Evolutionary conservation across 2,888 invertebrate species (phyloP).

Genomic region (Chrysomela aeneicollis): DNA sequence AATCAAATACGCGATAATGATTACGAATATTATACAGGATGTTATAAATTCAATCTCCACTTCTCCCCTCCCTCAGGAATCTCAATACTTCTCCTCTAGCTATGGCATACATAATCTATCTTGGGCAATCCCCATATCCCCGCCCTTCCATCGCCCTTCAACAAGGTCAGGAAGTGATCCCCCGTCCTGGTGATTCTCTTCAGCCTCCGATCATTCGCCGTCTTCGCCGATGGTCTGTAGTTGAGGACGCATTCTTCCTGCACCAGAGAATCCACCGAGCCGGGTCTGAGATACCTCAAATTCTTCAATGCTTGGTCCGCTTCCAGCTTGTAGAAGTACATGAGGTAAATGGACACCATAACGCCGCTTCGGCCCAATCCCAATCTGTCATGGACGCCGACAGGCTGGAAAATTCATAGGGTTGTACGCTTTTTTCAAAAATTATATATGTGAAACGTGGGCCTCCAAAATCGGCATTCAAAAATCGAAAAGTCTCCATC

Average conservation of each 20-base stretch:
- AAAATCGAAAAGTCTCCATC: too few species aligned
- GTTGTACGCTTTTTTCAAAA: too few species aligned
- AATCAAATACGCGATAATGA: too few species aligned
- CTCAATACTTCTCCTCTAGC: neutral
- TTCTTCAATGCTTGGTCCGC: slow-evolving; percentile 71
- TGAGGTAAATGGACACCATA: slow-evolving; percentile 76
- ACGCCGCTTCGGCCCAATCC: slow-evolving; percentile 77
- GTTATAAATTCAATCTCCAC: too few species aligned
- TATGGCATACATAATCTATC: slow-evolving; percentile 12
- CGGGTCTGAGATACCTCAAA: slow-evolving; percentile 67
- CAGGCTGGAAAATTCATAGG: slow-evolving; percentile 25
- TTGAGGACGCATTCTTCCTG: slow-evolving; percentile 60
- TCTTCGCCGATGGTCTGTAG: slow-evolving; percentile 33
- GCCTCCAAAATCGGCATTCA: too few species aligned
- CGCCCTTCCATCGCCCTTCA: slow-evolving; percentile 23
- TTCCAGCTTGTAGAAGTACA: slow-evolving; percentile 67
- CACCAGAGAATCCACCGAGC: slow-evolving; percentile 70
- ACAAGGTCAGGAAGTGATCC: slow-evolving; percentile 33
- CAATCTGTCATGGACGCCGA: slow-evolving; percentile 64
- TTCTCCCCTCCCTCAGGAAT: too few species aligned
- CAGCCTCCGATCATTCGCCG: slow-evolving; percentile 33
- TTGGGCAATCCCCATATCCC: slow-evolving; percentile 38
- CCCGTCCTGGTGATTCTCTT: slow-evolving; percentile 29
- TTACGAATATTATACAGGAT: too few species aligned
- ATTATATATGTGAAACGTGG: too few species aligned